These are phyloP conservation scores for Hyalella azteca DNA, from an alignment of 2,888 invertebrate species.

Conservation along the genomic window DNA sequence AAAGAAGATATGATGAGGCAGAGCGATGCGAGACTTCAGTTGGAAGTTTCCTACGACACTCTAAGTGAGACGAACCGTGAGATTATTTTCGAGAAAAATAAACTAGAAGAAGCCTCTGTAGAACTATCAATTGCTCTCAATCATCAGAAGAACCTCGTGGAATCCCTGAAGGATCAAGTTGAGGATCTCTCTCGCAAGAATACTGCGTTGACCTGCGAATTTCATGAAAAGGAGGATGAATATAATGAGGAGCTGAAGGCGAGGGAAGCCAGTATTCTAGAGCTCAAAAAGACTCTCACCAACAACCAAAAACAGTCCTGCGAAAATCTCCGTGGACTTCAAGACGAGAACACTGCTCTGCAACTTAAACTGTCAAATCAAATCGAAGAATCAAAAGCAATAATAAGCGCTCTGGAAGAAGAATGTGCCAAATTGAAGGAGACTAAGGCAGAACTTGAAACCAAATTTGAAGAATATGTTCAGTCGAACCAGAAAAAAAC, in stretches of 20 bases:
- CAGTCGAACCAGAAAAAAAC: conserved; percentile 33
- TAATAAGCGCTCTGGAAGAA: conserved; percentile 17
- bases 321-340: conserved; percentile 53
- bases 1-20: conserved; percentile 58
- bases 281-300: conserved; percentile 50
- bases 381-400: conserved; percentile 23
- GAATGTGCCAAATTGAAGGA: not conserved
- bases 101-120: conserved; percentile 39
- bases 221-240: conserved; percentile 50
- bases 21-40: conserved; percentile 50
- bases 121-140: conserved; percentile 45
- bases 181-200: conserved; percentile 58
- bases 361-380: conserved; percentile 11
- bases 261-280: conserved; percentile 55
- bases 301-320: conserved; percentile 58
- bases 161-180: conserved; percentile 58
- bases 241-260: conserved; percentile 51
- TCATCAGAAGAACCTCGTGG: conserved; percentile 54
- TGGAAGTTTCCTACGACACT: conserved; percentile 43
- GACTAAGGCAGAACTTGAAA: conserved; percentile 34
- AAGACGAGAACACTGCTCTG: conserved; percentile 47
- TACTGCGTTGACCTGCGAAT: conserved; percentile 42
- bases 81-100: conserved; percentile 38
- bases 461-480: conserved; percentile 37
- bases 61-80: conserved; percentile 45